Evolutionary conservation across 2,888 invertebrate genomes (phyloP).

Genomic region (Heteropelma amictum): DNA sequence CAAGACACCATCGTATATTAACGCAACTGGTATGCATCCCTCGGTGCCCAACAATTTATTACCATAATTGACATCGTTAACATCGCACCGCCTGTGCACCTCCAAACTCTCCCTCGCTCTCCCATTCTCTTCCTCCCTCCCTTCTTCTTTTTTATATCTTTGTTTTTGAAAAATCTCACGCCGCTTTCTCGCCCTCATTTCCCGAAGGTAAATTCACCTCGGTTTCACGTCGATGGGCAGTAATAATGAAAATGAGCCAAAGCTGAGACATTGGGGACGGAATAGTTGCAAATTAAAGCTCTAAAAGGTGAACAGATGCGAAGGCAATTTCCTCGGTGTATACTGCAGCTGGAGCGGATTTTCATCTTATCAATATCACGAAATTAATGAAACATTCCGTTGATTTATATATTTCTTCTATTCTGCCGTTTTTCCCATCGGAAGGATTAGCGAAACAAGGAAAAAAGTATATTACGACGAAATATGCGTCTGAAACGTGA

Average conservation of each 20-base stretch:
- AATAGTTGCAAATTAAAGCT: constrained; percentile 31
- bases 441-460: constrained; percentile 22
- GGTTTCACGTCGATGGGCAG: constrained; percentile 33
- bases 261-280: constrained; percentile 2
- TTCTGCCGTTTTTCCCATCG: not conserved
- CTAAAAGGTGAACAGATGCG: constrained; percentile 4
- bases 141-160: constrained; percentile 27
- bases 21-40: constrained; percentile 63
- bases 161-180: constrained; percentile 11
- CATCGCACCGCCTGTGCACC: constrained; percentile 56
- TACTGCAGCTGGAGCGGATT: not conserved
- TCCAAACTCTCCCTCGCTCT: constrained; percentile 51
- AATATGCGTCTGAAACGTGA: constrained; percentile 40
- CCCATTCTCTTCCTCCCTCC: constrained; percentile 4
- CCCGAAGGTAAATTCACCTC: constrained; percentile 49
- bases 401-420: not conserved
- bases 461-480: constrained; percentile 5
- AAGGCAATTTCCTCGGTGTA: not conserved
- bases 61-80: constrained; percentile 65
- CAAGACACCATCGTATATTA: constrained; percentile 57
- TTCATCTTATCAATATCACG: constrained; percentile 1
- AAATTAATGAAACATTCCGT: not conserved
- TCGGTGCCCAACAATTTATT: constrained; percentile 63
- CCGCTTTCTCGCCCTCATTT: constrained; percentile 17
- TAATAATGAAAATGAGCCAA: constrained; percentile 21